Evolutionary conservation across 2,113 vertebrate species (phyloP), one percentile per base, ranked within the genome.

Genomic region (Boulengeromyrus knoepffleri): DNA sequence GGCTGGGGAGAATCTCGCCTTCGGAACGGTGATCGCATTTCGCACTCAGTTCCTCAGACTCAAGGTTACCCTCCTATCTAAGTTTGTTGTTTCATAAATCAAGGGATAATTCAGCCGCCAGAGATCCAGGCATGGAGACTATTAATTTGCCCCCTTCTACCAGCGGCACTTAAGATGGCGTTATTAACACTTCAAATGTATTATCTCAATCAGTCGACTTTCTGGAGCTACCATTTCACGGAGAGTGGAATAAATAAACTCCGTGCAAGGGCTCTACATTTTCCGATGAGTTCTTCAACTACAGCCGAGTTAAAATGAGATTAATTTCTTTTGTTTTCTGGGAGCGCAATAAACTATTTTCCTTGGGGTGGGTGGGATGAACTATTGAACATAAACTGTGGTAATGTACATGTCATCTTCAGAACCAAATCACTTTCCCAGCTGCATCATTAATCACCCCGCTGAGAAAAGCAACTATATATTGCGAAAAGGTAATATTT

Each of bases 1-100:
- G 46, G 66, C 92, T 89, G 31, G 89, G 90, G 88, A 93, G 89
- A 92, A 92, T 93, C 92, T 5, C 83, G 95, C 92, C 88, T 49
- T 42, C 52, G 88, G 88, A 85, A 80, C 93, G 89, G 88, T 95
- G 93, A 94, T 95, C 94, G 93, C 93, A 94, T 95, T 93, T 90
- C 91, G 93, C 85, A 89, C 90, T 93, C 94, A 92, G 89, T 95
- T 95, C 95, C 92, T 93, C 88, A 94, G 93, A 93, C 95, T 97
- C 94, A 96, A 96, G 95, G 96, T 96, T 96, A 94, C 90, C 91
- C 91, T 93, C 93, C 94, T 93, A 93, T 95, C 96, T 93, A 91
- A 95, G 94, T 74, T 87, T 95, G 95, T 96, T 94, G 95, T 94
- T 94, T 94, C 93, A 96, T 97, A 96, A 96, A 97, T 97, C 96